Base-by-base conservation (phyloP, 30 jellyfish, hydroid and myxozoan genomes). In the Pelagia noctiluca region DNA sequence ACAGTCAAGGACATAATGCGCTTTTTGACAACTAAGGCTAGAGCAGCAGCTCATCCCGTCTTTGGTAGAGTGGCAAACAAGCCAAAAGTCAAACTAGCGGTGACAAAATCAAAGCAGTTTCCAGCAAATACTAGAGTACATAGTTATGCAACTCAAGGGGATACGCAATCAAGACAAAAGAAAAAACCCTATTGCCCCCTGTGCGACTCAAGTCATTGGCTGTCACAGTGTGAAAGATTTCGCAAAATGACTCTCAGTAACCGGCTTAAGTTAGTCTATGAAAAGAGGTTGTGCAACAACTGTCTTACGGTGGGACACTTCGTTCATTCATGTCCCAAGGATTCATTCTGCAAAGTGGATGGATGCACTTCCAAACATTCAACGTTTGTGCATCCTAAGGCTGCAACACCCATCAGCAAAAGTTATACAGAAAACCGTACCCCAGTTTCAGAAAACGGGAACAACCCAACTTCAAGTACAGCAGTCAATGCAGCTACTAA, bases 301-400 rank as follows among this genome's bases (percentile, higher is more conserved):
- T 63, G 76, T 35, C 76, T 19, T 35, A 19, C 42, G 23, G 19
- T 16, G 29, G 46, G 42, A 22, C 46, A 63, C 29, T 63, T 63
- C 29, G 76, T 63, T 24, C 32, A 28, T 63, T 36, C 42, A 13
- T 63, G 42, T 35, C 23, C 76, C 13, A 24, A 63, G 36, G 76
- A 63, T 2, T n/a, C 46, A 36, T 63, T 63, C 76, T 63, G 76
- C 42, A 63, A 10, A 63, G 38, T 63, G 32, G 76, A 63, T n/a
- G 76, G 36, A 35, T 24, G 1, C 13, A 24, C 23, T 28, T 22
- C 46, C 29, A 63, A 24, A 35, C 76, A 63, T 28, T 63, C 76
- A 13, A 63, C 76, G 25, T 63, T 57, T 57, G 24, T 42, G 12
- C 57, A 42, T 42, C 57, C 57, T 5, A 42, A 16, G 16, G n/a